phyloP scores from a whole-genome alignment of 2,797 vertebrate genomes.

The Oryzias sinensis region DNA sequence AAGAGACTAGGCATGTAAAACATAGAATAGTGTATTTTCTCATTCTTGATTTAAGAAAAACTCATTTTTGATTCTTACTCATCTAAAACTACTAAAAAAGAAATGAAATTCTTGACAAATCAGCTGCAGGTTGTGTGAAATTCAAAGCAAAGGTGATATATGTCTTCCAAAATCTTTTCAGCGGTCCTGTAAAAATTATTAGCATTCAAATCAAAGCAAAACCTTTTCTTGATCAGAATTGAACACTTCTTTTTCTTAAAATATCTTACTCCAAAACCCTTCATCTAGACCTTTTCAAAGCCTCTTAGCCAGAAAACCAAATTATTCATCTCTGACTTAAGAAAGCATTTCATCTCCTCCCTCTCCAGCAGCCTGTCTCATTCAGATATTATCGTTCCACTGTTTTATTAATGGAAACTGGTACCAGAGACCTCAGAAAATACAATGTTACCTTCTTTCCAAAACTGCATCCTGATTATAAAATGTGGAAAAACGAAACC shows the following conservation, averaged over 20 bases:
- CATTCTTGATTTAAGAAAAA: too few relatives aligned
- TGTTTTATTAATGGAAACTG: conserved; percentile 18
- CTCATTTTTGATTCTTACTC: too few relatives aligned
- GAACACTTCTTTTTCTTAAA: conserved; percentile 22
- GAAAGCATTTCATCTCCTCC: conserved; percentile 5
- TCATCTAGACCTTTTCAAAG: not conserved
- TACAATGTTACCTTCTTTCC: not conserved
- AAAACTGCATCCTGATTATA: not conserved
- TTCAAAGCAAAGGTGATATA: conserved; percentile 5
- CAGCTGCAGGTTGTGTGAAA: not conserved
- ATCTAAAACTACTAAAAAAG: too few relatives aligned
- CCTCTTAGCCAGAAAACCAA: conserved; percentile 5
- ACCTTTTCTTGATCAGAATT: conserved; percentile 12
- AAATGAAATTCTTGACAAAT: not conserved
- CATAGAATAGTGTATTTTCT: too few relatives aligned
- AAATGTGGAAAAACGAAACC: too few relatives aligned
- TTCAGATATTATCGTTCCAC: conserved; percentile 4
- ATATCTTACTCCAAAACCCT: conserved; percentile 13
- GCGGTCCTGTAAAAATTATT: conserved; percentile 16
- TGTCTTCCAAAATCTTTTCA: conserved; percentile 7
- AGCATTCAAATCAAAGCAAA: conserved; percentile 21
- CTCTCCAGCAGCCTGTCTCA: conserved; percentile 2
- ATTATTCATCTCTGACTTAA: not conserved
- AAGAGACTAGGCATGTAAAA: too few relatives aligned
- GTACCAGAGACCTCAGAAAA: too few relatives aligned